Evolutionary conservation across 2,797 vertebrate species (phyloP).

Genomic region (Naso thynnoides): DNA sequence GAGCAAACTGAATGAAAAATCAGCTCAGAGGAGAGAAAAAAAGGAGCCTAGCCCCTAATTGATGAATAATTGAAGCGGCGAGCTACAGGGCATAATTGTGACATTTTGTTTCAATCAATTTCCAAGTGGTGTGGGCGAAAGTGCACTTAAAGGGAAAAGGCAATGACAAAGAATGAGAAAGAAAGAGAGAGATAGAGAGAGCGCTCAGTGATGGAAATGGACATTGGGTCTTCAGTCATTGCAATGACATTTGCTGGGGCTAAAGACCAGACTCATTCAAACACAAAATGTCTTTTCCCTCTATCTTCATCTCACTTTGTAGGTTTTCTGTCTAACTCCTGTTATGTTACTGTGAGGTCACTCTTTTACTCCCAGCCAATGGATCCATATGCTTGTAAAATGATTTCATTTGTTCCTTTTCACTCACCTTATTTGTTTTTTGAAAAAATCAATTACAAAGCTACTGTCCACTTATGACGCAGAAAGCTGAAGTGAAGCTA

Average conservation of each 20-base stretch:
- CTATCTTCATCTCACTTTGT: constrained; percentile 43
- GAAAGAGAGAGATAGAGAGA: constrained; percentile 71
- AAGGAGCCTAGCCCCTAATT: constrained; percentile 85
- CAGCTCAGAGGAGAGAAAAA: constrained; percentile 83
- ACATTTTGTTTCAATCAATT: constrained; percentile 92
- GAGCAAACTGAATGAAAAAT: constrained; percentile 90
- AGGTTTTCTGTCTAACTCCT: constrained; percentile 42
- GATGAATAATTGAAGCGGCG: constrained; percentile 90
- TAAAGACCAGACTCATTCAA: constrained; percentile 47
- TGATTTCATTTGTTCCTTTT: constrained; percentile 7
- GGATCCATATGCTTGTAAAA: constrained; percentile 30
- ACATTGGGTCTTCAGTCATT: constrained; percentile 71
- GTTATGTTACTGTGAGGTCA: constrained; percentile 23
- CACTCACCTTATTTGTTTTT: constrained; percentile 19
- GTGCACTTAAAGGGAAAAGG: constrained; percentile 86
- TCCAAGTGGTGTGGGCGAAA: constrained; percentile 86
- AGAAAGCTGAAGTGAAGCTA: background rate
- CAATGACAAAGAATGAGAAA: constrained; percentile 77
- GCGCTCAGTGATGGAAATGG: constrained; percentile 68
- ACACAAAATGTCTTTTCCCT: constrained; percentile 61
- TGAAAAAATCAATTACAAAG: constrained; percentile 16
- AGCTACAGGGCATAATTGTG: constrained; percentile 90
- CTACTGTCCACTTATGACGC: constrained; percentile 4
- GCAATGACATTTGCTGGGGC: constrained; percentile 63
- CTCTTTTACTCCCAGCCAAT: constrained; percentile 32